These are phyloP conservation scores for Eleutherodactylus coqui DNA, from an alignment of 2,797 vertebrate species.

Conservation along the genomic window DNA sequence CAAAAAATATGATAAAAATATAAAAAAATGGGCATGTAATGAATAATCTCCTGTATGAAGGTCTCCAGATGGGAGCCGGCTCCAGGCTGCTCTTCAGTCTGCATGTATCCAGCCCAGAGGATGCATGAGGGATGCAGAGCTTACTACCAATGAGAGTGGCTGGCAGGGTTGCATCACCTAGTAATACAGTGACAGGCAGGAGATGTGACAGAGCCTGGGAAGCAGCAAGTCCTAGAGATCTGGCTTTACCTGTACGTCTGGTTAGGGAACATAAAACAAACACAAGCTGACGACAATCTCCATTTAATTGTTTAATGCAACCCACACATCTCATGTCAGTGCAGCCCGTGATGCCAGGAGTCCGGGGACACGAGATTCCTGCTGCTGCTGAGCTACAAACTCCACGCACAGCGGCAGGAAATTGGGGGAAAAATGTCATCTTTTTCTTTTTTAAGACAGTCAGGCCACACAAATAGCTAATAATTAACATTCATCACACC, in stretches of 20 bases:
- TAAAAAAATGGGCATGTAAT: background rate
- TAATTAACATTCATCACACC: too few species aligned
- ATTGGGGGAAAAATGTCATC: too few species aligned
- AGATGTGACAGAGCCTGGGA: conserved; percentile 22
- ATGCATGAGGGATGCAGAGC: conserved; percentile 14
- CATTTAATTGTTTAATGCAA: conserved; percentile 21
- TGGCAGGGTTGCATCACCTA: background rate
- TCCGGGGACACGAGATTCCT: background rate
- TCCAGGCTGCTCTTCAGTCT: too few species aligned
- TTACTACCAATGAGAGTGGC: background rate
- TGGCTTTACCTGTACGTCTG: conserved; percentile 55
- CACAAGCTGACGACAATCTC: background rate
- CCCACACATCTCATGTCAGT: conserved; percentile 21
- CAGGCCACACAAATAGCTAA: too few species aligned
- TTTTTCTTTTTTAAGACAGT: too few species aligned
- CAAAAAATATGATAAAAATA: background rate
- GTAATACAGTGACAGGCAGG: conserved; percentile 9
- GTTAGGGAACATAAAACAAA: conserved; percentile 33
- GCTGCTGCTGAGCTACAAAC: background rate
- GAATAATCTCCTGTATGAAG: too few species aligned
- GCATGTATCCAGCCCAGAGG: background rate
- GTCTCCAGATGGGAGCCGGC: too few species aligned
- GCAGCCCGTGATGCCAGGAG: too few species aligned
- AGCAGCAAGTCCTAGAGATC: conserved; percentile 16
- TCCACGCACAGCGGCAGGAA: background rate